Base-by-base conservation (phyloP, 1,140 invertebrate species). In the Drosophila varians region DNA sequence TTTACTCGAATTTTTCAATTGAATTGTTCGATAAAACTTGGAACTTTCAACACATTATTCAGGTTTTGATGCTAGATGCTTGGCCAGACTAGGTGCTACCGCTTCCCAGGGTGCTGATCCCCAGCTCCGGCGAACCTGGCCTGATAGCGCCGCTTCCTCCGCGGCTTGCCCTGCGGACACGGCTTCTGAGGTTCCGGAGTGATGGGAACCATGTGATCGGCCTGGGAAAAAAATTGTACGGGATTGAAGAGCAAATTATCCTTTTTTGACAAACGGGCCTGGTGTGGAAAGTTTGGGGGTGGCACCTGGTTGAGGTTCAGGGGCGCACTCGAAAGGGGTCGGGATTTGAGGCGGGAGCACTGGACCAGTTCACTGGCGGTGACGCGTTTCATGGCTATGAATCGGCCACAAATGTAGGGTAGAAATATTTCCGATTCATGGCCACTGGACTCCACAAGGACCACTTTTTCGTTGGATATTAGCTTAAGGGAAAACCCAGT, bases 341-440 rank as follows among this genome's bases (percentile, higher is more conserved):
- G 36, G n/a, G 36, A 8, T 7, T 38, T 38, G 36, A 38, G 36
- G 4, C 36, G 36, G 12, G 36, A 38, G 36, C 36, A 38, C 36
- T 38, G 36, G 36, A 38, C n/a, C 1, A 38, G 36, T 14, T 38
- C 36, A 16, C 4, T 38, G 36, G 36, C 36, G 36, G 36, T 38
- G 4, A 38, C 36, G 4, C 36, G 36, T 16, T 38, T 38, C 36
- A 38, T 38, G 36, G 36, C 36, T 14, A 38, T 38, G 36, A 6
- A 14, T 16, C 8, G 36, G 14, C 12, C 14, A 38, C 0, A 38
- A 12, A 38, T 1, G n/a, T 14, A 8, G 2, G 36, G 36, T 4
- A 38, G 36, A 16, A 38, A 38, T 38, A 38, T 38, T 16, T 38
- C 36, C n/a, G 36, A 38, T 16, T 38, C 36, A 12, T 38, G 36